phyloP scores from a whole-genome alignment of 2,113 vertebrate species.

The Pseudorasbora parva region DNA sequence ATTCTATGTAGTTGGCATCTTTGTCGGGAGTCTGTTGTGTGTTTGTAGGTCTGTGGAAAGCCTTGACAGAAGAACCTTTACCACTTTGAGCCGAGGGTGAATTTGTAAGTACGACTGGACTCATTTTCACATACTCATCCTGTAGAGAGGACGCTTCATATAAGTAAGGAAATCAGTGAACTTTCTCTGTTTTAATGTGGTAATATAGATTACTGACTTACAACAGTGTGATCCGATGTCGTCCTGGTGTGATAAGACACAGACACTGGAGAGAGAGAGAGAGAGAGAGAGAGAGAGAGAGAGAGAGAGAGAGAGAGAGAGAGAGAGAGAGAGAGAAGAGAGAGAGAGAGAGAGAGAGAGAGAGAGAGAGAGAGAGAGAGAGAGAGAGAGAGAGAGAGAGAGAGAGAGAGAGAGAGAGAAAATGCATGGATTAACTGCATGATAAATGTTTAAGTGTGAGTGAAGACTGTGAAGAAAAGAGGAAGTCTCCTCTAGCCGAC shows the following conservation, averaged over 20 bases:
- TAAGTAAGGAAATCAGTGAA: not conserved
- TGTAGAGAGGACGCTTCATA: not conserved
- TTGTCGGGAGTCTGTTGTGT: not conserved
- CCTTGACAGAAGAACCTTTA: not conserved
- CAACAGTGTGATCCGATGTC: not conserved
- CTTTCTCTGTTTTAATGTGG: not conserved
- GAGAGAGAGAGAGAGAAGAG: too few relatives aligned
- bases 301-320: too few relatives aligned
- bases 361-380: too few relatives aligned
- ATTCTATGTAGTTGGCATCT: not conserved
- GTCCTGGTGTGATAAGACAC: constrained; percentile 3
- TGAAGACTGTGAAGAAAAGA: not conserved
- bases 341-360: too few relatives aligned
- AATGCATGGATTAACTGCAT: not conserved
- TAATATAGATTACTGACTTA: not conserved
- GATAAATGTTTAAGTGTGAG: not conserved
- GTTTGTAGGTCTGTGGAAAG: not conserved
- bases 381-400: too few relatives aligned
- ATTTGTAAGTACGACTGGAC: not conserved
- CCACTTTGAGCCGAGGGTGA: not conserved
- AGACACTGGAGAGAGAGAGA: not conserved
- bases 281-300: too few relatives aligned
- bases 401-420: not conserved
- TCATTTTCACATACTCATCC: constrained; percentile 40
- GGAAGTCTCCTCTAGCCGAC: not conserved